phyloP scores from a whole-genome alignment of 2,888 invertebrate species.

The Margaritifera margaritifera region DNA sequence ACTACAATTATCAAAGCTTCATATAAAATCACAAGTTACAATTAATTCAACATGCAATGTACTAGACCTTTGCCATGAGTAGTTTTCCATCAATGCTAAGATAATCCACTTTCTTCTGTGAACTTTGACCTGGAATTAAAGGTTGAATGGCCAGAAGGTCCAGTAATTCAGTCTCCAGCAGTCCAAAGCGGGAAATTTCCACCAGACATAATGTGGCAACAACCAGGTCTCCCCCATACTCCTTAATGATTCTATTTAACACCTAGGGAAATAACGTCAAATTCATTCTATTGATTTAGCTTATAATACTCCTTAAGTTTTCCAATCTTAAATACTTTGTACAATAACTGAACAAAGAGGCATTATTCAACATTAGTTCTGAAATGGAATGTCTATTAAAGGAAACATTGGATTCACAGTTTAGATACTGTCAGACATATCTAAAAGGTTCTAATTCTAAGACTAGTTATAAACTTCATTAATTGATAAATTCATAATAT shows the following conservation, averaged over 20 bases:
- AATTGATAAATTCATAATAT: no score
- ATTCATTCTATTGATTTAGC: background rate
- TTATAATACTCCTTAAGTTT: no score
- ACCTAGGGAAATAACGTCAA: constrained; percentile 29
- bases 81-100: constrained; percentile 26
- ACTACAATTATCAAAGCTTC: background rate
- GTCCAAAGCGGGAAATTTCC: constrained; percentile 46
- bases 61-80: constrained; percentile 47
- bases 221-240: constrained; percentile 46
- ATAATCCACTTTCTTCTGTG: constrained; percentile 8
- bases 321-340: no score
- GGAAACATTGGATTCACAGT: no score
- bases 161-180: constrained; percentile 47
- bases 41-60: background rate
- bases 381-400: no score
- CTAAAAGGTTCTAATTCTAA: no score
- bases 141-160: constrained; percentile 39
- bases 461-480: no score
- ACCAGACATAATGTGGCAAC: constrained; percentile 47
- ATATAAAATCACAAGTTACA: background rate
- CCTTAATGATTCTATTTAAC: constrained; percentile 34
- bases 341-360: no score
- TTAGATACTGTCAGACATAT: no score
- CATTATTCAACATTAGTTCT: no score
- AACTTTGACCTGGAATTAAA: constrained; percentile 9